Percentiles rank a stretch among this genome's conserved stretches.
Conservation (phyloP, 2,797 vertebrate genomes). For the Liasis olivaceus region DNA sequence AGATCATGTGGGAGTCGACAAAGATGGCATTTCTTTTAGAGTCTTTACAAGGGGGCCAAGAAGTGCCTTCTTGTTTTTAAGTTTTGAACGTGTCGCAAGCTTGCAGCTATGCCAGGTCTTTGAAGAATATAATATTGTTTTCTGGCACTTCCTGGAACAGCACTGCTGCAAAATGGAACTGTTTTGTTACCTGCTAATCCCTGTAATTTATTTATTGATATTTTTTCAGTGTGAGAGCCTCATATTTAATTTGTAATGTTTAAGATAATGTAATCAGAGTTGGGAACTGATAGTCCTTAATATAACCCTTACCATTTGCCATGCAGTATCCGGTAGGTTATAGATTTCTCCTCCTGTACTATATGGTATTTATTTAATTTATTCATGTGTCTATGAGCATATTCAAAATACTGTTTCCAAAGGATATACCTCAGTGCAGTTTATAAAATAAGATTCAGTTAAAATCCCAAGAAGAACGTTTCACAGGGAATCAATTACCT, state of each 20-base stretch:
- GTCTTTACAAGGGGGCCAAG: neutral
- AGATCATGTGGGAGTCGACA: neutral
- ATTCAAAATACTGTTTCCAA: neutral
- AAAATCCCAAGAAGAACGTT: neutral
- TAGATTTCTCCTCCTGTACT: neutral
- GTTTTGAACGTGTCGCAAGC: neutral
- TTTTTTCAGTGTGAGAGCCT: neutral
- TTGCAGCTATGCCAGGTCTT: neutral
- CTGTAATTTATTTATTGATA: neutral
- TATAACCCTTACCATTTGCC: neutral
- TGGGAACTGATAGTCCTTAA: neutral
- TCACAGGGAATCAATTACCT: neutral
- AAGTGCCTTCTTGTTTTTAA: neutral
- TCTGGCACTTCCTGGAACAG: neutral
- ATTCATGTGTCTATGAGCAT: neutral
- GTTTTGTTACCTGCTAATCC: neutral
- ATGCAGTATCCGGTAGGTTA: neutral
- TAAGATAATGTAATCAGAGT: neutral
- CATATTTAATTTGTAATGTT: neutral
- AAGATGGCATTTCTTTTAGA: neutral
- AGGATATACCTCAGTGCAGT: neutral
- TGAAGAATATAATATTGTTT: neutral
- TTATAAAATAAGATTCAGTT: neutral
- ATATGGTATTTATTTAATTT: neutral
- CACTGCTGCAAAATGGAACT: neutral